Evolutionary conservation across 1,140 invertebrate species (phyloP).

Genomic region (Pseudomyrmex sp.): DNA sequence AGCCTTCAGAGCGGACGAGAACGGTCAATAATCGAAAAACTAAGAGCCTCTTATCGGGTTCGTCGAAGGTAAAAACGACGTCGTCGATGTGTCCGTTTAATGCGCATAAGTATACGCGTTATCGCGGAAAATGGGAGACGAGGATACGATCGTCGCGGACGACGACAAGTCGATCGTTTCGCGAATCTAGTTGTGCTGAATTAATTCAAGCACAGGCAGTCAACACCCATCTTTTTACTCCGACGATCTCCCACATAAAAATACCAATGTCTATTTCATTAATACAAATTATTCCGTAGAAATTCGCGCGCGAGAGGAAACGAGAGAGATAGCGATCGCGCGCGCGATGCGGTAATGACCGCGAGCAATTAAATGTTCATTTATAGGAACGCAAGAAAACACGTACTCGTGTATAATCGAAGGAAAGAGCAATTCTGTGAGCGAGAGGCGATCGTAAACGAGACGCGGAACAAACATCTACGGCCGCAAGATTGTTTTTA

Average conservation of each 20-base stretch:
- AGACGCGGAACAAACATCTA: not conserved
- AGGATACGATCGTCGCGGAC: slow-evolving; percentile 26
- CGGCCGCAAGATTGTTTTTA: slow-evolving; percentile 57
- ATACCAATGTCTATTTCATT: slow-evolving; percentile 27
- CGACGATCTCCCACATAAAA: not conserved
- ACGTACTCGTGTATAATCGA: not conserved
- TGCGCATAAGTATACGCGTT: slow-evolving; percentile 38
- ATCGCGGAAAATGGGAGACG: slow-evolving; percentile 15
- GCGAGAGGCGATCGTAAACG: slow-evolving; percentile 48
- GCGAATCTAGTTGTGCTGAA: slow-evolving; percentile 20
- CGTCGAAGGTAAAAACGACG: slow-evolving; percentile 6
- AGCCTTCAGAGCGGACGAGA: slow-evolving; percentile 33
- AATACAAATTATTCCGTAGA: slow-evolving; percentile 9
- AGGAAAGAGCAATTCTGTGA: not conserved
- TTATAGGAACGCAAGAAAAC: not conserved
- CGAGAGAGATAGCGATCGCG: not conserved
- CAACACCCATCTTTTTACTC: slow-evolving; percentile 3
- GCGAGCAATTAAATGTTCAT: slow-evolving; percentile 7
- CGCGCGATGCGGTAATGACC: not conserved
- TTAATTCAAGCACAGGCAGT: slow-evolving; percentile 16
- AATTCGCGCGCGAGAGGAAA: not conserved
- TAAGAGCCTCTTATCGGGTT: slow-evolving; percentile 48
- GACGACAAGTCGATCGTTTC: slow-evolving; percentile 8
- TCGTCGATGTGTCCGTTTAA: slow-evolving; percentile 43
- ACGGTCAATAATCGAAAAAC: slow-evolving; percentile 48